Conservation (phyloP, 2,113 vertebrate species). For the Chloroceryle aenea region DNA sequence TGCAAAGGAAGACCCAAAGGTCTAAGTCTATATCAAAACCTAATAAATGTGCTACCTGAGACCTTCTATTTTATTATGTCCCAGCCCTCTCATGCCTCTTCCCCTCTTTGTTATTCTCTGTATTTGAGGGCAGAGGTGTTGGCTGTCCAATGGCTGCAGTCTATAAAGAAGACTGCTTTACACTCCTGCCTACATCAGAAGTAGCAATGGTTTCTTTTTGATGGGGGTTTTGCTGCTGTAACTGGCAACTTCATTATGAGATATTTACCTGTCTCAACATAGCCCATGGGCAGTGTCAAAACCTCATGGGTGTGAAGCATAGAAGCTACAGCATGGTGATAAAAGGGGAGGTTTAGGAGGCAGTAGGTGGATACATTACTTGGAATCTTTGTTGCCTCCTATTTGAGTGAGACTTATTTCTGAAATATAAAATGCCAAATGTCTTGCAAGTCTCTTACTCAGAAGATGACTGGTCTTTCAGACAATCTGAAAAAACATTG, state of each 20-base stretch:
- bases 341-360: neutral
- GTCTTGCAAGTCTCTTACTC: neutral
- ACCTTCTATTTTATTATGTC: neutral
- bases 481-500: neutral
- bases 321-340: neutral
- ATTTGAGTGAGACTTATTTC: neutral
- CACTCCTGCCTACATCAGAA: neutral
- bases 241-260: neutral
- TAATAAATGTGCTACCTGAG: neutral
- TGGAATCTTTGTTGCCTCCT: neutral
- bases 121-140: neutral
- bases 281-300: neutral
- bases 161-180: neutral
- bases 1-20: neutral
- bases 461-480: neutral
- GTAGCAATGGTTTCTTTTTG: neutral
- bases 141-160: fast-evolving
- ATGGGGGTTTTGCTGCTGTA: neutral
- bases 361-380: neutral
- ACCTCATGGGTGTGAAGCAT: neutral
- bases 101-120: neutral
- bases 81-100: neutral
- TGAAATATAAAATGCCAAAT: neutral
- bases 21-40: neutral
- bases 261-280: neutral